Conservation (phyloP, 2,888 invertebrate species). For the Protodeltote pygarga region DNA sequence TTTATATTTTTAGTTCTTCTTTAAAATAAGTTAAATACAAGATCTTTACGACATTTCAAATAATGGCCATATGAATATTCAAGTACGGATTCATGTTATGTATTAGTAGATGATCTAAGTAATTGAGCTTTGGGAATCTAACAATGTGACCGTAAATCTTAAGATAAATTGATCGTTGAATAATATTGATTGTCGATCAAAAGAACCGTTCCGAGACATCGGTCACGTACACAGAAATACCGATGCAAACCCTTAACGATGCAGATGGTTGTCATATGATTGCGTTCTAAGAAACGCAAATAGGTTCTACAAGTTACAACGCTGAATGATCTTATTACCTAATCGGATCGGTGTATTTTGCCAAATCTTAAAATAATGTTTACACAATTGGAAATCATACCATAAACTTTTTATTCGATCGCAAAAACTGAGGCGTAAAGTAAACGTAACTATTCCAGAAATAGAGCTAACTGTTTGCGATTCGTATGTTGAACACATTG, state of each 20-base stretch:
- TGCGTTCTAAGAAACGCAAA: constrained; percentile 58
- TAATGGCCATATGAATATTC: constrained; percentile 41
- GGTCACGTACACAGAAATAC: constrained; percentile 66
- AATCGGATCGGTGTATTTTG: constrained; percentile 19
- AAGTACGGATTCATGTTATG: constrained; percentile 35
- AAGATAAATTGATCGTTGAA: constrained; percentile 72
- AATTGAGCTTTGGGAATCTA: constrained; percentile 71
- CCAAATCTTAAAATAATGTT: constrained; percentile 45
- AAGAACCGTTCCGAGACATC: constrained; percentile 67
- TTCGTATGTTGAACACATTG: constrained; percentile 74
- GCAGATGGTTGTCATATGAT: constrained; percentile 61
- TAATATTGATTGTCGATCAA: constrained; percentile 78
- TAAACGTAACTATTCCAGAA: constrained; percentile 73
- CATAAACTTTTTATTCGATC: constrained; percentile 65
- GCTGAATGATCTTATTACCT: constrained; percentile 28
- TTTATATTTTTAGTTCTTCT: constrained; percentile 1
- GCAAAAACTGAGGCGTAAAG: constrained; percentile 72
- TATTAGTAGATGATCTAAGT: constrained; percentile 60
- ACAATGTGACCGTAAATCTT: constrained; percentile 77
- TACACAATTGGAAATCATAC: constrained; percentile 56
- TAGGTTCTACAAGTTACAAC: constrained; percentile 15
- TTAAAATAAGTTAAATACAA: constrained; percentile 8
- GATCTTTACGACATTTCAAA: constrained; percentile 11
- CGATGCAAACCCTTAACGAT: constrained; percentile 67
- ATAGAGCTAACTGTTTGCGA: constrained; percentile 74